Conservation (phyloP, 2,888 invertebrate genomes). For the Nudaria mundana region DNA sequence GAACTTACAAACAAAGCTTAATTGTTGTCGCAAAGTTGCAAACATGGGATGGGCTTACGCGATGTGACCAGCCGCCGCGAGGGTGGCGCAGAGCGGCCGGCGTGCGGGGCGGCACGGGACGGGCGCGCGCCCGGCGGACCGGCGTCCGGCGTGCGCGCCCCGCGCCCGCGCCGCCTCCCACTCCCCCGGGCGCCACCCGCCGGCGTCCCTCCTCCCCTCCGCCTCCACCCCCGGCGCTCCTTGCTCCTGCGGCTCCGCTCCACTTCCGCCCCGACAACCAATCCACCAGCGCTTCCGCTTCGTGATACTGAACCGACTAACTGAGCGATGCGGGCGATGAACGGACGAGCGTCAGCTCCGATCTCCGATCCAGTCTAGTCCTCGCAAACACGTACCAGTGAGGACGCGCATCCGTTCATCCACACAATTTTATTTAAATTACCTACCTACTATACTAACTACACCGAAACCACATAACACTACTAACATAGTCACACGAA, state of each 20-base stretch:
- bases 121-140: conserved; percentile 57
- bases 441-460: conserved; percentile 55
- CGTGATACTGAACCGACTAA: conserved; percentile 71
- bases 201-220: conserved; percentile 49
- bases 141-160: conserved; percentile 47
- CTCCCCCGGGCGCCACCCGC: conserved; percentile 64
- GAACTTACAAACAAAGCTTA: conserved; percentile 75
- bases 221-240: conserved; percentile 22
- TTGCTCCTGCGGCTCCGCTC: conserved; percentile 24
- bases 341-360: conserved; percentile 68
- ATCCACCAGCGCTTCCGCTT: conserved; percentile 70
- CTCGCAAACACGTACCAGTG: conserved; percentile 20
- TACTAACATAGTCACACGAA: conserved; percentile 75
- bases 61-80: conserved; percentile 85
- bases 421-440: conserved; percentile 49
- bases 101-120: conserved; percentile 75
- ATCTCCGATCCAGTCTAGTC: conserved; percentile 19
- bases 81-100: conserved; percentile 56
- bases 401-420: conserved; percentile 74
- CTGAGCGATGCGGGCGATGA: conserved; percentile 65
- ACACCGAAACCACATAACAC: conserved; percentile 76
- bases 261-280: conserved; percentile 31
- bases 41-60: conserved; percentile 87
- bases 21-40: conserved; percentile 79
- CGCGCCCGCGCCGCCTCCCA: conserved; percentile 74